Evolutionary conservation across 2,888 invertebrate species (phyloP).

Genomic region (Nomada ruficornis): DNA sequence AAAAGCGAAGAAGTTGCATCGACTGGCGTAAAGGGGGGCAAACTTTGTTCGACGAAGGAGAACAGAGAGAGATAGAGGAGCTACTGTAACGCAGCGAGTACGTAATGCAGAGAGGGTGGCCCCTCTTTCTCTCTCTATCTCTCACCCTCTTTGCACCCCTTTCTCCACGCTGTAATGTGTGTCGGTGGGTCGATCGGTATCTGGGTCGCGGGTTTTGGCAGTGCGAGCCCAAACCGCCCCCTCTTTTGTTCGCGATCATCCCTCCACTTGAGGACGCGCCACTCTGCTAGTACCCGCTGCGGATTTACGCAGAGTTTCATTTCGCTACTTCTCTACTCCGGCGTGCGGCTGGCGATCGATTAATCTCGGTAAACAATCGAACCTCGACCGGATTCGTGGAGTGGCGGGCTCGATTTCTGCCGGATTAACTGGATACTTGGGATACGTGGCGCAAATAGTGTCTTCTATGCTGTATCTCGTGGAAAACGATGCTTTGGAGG

Average conservation of each 20-base stretch:
- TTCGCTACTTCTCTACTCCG: slow-evolving; percentile 26
- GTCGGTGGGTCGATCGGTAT: slow-evolving; percentile 84
- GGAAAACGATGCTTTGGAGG: too few species aligned
- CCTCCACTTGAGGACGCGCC: slow-evolving; percentile 57
- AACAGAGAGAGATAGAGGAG: slow-evolving; percentile 8
- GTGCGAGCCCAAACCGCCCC: slow-evolving; percentile 72
- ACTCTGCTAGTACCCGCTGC: slow-evolving; percentile 42
- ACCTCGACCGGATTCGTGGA: slow-evolving; percentile 20
- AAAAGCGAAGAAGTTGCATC: slow-evolving; percentile 13
- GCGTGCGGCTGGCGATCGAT: slow-evolving; percentile 18
- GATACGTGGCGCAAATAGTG: neutral
- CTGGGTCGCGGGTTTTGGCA: slow-evolving; percentile 84
- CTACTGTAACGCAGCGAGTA: slow-evolving; percentile 46
- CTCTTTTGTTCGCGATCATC: slow-evolving; percentile 54
- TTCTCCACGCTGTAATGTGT: slow-evolving; percentile 63
- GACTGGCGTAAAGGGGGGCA: slow-evolving; percentile 4
- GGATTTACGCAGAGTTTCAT: slow-evolving; percentile 61
- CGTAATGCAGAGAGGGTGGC: slow-evolving; percentile 27
- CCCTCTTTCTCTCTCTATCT: neutral
- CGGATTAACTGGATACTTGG: slow-evolving; percentile 11
- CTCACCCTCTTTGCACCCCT: slow-evolving; percentile 14
- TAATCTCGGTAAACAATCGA: slow-evolving; percentile 52
- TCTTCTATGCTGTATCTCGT: too few species aligned
- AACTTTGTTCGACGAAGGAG: neutral
- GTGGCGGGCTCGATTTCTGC: slow-evolving; percentile 6